A percentile compares a stretch with the other conserved stretches of the same genome.
phyloP scores from a whole-genome alignment of 2,797 vertebrate genomes.

The Semaprochilodus insignis region DNA sequence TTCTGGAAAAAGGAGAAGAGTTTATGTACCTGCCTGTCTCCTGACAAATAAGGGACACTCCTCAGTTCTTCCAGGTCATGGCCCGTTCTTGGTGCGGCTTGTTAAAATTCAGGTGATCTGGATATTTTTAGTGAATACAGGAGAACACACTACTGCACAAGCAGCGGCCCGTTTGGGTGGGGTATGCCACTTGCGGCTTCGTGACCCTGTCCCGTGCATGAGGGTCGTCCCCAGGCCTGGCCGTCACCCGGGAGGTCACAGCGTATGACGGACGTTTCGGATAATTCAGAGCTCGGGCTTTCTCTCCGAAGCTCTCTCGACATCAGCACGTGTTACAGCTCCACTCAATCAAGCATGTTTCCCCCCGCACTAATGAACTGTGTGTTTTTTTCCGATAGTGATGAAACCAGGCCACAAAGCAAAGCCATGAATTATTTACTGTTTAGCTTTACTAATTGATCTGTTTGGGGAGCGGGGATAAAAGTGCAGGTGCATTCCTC shows the following conservation, averaged over 20 bases:
- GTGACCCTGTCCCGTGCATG: conserved; percentile 80
- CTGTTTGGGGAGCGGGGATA: conserved; percentile 83
- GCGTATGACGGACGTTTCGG: conserved; percentile 70
- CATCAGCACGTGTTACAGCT: conserved; percentile 79
- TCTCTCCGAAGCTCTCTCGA: conserved; percentile 73
- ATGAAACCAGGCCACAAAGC: conserved; percentile 83
- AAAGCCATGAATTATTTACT: conserved; percentile 85
- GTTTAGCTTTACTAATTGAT: conserved; percentile 87
- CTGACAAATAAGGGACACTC: conserved; percentile 95
- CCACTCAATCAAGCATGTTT: conserved; percentile 75
- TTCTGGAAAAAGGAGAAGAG: conserved; percentile 68
- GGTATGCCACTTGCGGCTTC: conserved; percentile 90
- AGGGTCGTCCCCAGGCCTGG: neutral
- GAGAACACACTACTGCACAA: conserved; percentile 89
- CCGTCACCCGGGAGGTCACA: conserved; percentile 26
- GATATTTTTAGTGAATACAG: conserved; percentile 99
- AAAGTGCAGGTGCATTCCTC: conserved; percentile 78
- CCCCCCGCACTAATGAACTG: conserved; percentile 73
- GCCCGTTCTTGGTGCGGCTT: conserved; percentile 75
- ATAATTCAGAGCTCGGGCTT: conserved; percentile 71
- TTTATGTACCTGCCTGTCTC: conserved; percentile 97
- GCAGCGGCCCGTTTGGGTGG: conserved; percentile 89
- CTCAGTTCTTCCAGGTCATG: conserved; percentile 66
- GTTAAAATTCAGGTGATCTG: conserved; percentile 99
- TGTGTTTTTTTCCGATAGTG: conserved; percentile 68